Conservation (phyloP, 2,888 invertebrate species). For the Dynastes hyllus region DNA sequence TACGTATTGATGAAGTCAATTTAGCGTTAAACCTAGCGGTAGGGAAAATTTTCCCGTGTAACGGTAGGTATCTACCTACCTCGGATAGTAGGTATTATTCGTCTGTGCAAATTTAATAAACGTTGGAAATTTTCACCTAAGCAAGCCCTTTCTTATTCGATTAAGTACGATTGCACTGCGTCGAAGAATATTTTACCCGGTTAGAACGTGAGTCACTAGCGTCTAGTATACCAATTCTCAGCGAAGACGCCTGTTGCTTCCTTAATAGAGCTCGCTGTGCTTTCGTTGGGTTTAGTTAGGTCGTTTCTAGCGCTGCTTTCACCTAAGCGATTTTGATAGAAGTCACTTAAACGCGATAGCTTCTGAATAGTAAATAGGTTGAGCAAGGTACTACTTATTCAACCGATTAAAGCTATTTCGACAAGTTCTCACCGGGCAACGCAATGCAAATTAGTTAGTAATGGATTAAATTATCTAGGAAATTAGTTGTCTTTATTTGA, state of each 20-base stretch:
- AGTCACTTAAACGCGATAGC: too few relatives aligned
- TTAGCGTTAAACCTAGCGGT: conserved; percentile 5
- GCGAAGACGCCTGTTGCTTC: not conserved
- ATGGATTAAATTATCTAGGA: too few relatives aligned
- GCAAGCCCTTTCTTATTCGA: conserved; percentile 7
- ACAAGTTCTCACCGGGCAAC: too few relatives aligned
- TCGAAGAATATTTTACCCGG: not conserved
- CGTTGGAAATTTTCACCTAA: conserved; percentile 1
- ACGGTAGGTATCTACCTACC: not conserved
- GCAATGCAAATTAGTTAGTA: too few relatives aligned
- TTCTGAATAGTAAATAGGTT: too few relatives aligned
- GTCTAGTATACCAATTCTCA: not conserved
- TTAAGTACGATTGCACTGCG: not conserved
- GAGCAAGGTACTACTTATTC: too few relatives aligned
- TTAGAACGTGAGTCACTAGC: not conserved
- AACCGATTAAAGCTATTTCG: too few relatives aligned
- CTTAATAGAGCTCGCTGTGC: not conserved
- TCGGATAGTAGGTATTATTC: not conserved
- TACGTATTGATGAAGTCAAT: conserved; percentile 23
- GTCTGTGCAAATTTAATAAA: conserved; percentile 15
- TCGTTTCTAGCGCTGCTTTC: too few relatives aligned
- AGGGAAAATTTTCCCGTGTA: not conserved
- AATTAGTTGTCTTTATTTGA: too few relatives aligned
- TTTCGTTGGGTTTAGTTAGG: too few relatives aligned
- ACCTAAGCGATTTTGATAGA: too few relatives aligned